A percentile compares a stretch with the other conserved stretches of the same genome.
These are phyloP conservation scores for Rugalucina vietnamica DNA, from an alignment of 2,888 invertebrate genomes.

Conservation along the genomic window DNA sequence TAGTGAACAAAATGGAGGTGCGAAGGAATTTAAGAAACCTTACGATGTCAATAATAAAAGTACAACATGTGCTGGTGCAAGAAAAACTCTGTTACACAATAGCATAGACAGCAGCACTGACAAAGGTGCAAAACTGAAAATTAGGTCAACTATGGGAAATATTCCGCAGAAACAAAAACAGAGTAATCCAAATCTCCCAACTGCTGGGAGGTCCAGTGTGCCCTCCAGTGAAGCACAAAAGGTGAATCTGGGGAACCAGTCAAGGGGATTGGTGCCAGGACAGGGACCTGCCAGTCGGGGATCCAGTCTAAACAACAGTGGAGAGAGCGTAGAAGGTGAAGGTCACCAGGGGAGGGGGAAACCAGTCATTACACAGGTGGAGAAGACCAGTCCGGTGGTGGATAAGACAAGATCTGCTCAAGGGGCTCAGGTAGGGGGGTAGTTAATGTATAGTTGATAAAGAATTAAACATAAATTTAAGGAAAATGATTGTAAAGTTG, in stretches of 20 bases:
- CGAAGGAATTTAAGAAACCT: constrained; percentile 57
- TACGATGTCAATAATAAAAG: constrained; percentile 42
- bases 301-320: constrained; percentile 19
- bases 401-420: background rate
- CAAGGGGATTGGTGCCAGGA: constrained; percentile 1
- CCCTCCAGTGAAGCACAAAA: background rate
- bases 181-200: background rate
- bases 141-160: background rate
- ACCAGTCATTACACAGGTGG: constrained; percentile 64
- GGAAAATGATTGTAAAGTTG: too few species aligned
- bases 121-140: background rate
- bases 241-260: background rate
- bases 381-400: constrained; percentile 57
- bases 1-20: constrained; percentile 3
- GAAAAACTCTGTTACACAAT: constrained; percentile 39
- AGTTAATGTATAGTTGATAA: too few species aligned
- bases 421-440: background rate
- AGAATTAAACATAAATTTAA: too few species aligned
- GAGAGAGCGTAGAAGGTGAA: constrained; percentile 44
- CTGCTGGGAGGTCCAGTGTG: background rate
- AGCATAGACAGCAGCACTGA: background rate
- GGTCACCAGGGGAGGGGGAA: constrained; percentile 18
- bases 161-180: background rate
- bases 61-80: constrained; percentile 7
- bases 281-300: background rate